Percentiles rank a stretch among this genome's conserved stretches.
Conservation (phyloP, 2,888 invertebrate genomes). For the Idaea aversata region DNA sequence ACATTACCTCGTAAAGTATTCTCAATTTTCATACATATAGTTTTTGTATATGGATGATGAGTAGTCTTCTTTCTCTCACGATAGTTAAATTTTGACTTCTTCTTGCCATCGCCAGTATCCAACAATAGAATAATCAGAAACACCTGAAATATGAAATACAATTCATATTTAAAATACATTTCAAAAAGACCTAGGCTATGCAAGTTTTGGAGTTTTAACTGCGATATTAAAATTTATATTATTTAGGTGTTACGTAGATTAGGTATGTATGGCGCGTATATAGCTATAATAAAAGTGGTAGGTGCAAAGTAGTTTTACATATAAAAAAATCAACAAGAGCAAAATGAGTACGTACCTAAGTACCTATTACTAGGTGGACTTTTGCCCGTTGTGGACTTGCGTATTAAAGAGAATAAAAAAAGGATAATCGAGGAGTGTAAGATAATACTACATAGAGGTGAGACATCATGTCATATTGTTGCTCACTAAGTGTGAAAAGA, state of each 20-base stretch:
- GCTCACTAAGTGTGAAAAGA: not conserved
- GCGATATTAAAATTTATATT: not conserved
- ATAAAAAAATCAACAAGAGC: not conserved
- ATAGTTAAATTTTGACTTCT: slow-evolving; percentile 14
- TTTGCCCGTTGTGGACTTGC: too few relatives aligned
- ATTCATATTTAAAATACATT: not conserved
- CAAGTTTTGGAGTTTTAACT: not conserved
- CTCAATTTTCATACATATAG: slow-evolving; percentile 41
- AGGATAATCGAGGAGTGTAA: not conserved
- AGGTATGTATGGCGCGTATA: not conserved
- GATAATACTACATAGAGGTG: not conserved
- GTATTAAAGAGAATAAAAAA: not conserved
- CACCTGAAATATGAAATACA: not conserved
- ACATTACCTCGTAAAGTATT: slow-evolving; percentile 42
- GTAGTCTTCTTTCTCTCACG: slow-evolving; percentile 15
- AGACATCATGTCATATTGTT: not conserved
- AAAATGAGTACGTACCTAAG: too few relatives aligned
- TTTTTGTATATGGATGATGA: slow-evolving; percentile 28
- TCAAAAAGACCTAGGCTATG: not conserved
- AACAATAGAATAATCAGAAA: slow-evolving; percentile 4
- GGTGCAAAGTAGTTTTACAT: not conserved
- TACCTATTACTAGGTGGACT: too few relatives aligned
- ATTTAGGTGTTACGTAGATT: not conserved
- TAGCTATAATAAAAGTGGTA: not conserved
- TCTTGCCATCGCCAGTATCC: slow-evolving; percentile 9